Conservation (phyloP, 1,140 invertebrate genomes). For the Drosophila insularis region DNA sequence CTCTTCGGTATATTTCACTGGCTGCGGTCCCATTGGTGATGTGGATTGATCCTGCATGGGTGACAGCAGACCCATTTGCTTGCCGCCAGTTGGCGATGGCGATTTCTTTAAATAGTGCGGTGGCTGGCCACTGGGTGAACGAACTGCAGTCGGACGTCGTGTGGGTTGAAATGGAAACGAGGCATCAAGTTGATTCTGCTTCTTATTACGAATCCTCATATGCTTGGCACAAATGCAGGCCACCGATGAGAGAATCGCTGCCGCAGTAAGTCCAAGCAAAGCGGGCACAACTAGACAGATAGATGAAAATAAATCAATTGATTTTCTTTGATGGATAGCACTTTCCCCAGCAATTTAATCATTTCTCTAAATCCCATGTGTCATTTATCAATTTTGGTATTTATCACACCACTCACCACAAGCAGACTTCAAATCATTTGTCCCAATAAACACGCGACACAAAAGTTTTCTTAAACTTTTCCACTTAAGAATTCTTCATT, state of each 20-base stretch:
- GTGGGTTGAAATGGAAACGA: slow-evolving; percentile 85
- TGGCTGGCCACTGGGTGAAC: slow-evolving; percentile 85
- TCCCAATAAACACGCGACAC: background rate
- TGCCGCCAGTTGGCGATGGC: slow-evolving; percentile 90
- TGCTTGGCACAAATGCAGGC: slow-evolving; percentile 78
- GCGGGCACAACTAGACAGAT: slow-evolving; percentile 71
- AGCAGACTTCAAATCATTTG: background rate
- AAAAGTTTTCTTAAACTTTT: background rate
- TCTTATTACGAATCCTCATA: slow-evolving; percentile 76
- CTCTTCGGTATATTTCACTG: slow-evolving; percentile 74
- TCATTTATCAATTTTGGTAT: too few relatives aligned
- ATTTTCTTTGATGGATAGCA: background rate
- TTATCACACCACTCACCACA: too few relatives aligned
- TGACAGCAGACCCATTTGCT: slow-evolving; percentile 82
- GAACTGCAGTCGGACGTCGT: slow-evolving; percentile 84
- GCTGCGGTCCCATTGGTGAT: slow-evolving; percentile 71
- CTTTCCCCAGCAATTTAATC: too few relatives aligned
- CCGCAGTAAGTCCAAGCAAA: slow-evolving; percentile 73
- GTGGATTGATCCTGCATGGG: slow-evolving; percentile 79
- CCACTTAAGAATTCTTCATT: slow-evolving; percentile 35
- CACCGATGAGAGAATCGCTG: slow-evolving; percentile 72
- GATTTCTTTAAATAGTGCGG: slow-evolving; percentile 94
- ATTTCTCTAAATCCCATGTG: too few relatives aligned
- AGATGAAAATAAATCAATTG: background rate
- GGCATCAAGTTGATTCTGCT: slow-evolving; percentile 74